Evolutionary conservation across 2,113 vertebrate genomes (phyloP).

Genomic region (Cyanistes caeruleus): DNA sequence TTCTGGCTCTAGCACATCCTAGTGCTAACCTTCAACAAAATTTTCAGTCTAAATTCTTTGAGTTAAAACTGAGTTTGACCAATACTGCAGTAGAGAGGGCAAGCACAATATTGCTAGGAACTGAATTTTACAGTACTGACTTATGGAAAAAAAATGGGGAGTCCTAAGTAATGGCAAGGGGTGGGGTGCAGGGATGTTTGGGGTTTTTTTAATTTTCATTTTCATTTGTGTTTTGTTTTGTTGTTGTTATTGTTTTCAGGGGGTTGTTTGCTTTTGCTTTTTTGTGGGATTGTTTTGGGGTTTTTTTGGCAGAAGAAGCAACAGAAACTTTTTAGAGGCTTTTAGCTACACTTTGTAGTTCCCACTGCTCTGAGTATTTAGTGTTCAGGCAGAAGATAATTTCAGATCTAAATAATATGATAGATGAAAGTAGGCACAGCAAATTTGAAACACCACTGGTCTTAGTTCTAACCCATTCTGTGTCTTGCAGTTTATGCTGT

Average conservation of each 20-base stretch:
- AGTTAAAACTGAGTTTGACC: background rate
- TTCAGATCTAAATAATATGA: background rate
- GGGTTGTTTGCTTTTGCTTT: background rate
- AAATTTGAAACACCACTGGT: background rate
- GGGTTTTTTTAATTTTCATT: background rate
- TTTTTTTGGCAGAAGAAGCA: background rate
- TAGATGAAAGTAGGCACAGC: background rate
- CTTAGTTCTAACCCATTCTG: background rate
- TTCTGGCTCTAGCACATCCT: background rate
- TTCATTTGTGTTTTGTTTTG: no score
- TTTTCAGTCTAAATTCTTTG: background rate
- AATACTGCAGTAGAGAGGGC: background rate
- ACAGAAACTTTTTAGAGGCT: background rate
- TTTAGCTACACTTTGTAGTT: background rate
- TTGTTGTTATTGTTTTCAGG: background rate
- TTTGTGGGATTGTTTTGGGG: no score
- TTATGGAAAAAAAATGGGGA: background rate
- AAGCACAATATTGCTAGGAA: background rate
- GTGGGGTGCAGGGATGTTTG: rapidly evolving
- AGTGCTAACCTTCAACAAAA: background rate
- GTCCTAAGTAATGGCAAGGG: background rate
- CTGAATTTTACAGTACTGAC: background rate
- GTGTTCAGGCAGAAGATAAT: background rate
- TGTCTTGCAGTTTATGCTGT: background rate
- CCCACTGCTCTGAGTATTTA: background rate